A percentile compares a stretch with the other conserved stretches of the same genome.
Evolutionary conservation across 23 tunicate genomes (phyloP).

Genomic region (Styela clava): DNA sequence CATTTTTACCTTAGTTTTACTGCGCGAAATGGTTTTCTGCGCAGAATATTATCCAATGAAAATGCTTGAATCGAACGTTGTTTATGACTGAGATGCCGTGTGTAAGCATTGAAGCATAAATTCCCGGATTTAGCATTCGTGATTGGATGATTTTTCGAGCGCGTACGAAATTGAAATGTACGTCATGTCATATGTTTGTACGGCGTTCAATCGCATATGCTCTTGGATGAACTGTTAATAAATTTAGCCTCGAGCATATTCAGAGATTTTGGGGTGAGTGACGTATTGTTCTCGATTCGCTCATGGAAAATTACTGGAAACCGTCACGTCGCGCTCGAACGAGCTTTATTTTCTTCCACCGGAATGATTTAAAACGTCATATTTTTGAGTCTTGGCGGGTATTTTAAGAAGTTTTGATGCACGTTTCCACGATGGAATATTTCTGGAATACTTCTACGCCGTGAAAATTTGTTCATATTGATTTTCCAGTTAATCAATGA

Average conservation of each 20-base stretch:
- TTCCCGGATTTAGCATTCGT: not conserved
- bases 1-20: not conserved
- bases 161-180: not conserved
- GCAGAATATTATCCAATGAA: constrained; percentile 27
- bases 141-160: not conserved
- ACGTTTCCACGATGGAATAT: not conserved
- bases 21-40: constrained; percentile 20
- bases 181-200: not conserved
- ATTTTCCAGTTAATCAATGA: too few relatives aligned
- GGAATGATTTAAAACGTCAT: not conserved
- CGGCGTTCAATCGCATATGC: not conserved
- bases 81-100: not conserved
- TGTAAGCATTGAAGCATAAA: constrained; percentile 4
- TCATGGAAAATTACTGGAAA: constrained; percentile 12
- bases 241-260: not conserved
- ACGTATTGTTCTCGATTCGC: not conserved
- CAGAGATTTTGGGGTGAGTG: not conserved
- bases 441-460: too few relatives aligned
- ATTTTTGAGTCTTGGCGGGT: not conserved
- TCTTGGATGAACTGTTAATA: not conserved
- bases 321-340: not conserved
- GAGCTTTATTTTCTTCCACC: not conserved
- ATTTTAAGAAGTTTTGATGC: not conserved
- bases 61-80: not conserved
- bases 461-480: too few relatives aligned